phyloP scores from a whole-genome alignment of 2,888 invertebrate species.

The Mimachlamys varia region DNA sequence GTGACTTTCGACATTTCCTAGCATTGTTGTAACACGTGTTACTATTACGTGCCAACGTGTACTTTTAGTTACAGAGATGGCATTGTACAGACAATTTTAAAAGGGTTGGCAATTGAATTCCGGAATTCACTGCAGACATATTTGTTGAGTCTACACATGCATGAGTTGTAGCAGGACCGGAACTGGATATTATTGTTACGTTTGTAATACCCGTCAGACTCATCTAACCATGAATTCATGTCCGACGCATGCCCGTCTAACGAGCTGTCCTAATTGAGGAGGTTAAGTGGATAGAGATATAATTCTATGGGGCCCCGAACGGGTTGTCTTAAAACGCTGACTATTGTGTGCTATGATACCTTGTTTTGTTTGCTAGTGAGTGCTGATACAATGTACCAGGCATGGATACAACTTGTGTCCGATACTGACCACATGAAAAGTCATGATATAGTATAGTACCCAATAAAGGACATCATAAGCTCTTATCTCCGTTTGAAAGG shows the following conservation, averaged over 20 bases:
- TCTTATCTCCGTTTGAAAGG: too few species aligned
- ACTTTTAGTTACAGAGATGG: slow-evolving; percentile 21
- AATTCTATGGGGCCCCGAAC: background rate
- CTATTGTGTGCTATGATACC: too few species aligned
- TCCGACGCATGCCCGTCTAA: background rate
- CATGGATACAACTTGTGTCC: too few species aligned
- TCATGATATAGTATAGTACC: too few species aligned
- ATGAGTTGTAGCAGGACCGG: slow-evolving; percentile 13
- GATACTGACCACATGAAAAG: too few species aligned
- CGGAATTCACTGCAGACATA: slow-evolving; percentile 17
- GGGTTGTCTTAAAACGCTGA: background rate
- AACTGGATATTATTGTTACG: background rate
- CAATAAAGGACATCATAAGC: too few species aligned
- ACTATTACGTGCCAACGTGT: background rate
- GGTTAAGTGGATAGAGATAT: background rate
- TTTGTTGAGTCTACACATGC: background rate
- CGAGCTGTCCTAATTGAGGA: background rate
- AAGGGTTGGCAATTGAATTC: slow-evolving; percentile 24
- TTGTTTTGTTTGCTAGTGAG: too few species aligned
- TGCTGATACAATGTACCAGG: too few species aligned
- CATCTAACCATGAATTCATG: slow-evolving; percentile 23
- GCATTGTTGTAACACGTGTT: background rate
- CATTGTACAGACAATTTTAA: slow-evolving; percentile 21
- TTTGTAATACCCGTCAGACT: background rate
- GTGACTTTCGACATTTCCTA: background rate